Evolutionary conservation across 2,797 vertebrate species (phyloP), one percentile per base, ranked within the genome.

Genomic region (Numenius phaeopus): DNA sequence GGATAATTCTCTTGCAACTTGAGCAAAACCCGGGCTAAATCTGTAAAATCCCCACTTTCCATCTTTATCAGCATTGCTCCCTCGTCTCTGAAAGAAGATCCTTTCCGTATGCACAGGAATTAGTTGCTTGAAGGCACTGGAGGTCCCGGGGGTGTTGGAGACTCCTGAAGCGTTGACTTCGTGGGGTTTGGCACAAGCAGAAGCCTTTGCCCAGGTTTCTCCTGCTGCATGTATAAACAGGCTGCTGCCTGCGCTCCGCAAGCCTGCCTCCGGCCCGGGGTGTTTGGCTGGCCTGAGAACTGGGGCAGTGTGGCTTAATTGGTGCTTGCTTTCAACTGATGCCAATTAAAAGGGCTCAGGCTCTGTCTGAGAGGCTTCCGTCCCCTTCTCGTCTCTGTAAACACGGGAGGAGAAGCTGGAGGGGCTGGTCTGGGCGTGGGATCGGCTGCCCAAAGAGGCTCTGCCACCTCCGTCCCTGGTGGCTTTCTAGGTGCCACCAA

Each of bases 261-360:
- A 47, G 86, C 52, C 67, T 64, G 49, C 21, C 69, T 65, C 61
- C 65, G 24, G 94, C 89, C 66, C 19, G 14, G 88, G 61, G 52
- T 65, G 81, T 30, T 39, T 50, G 64, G 66, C 76, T 8, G 75
- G 13, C 81, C 84, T 97, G 96, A 65, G 91, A 93, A 96, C 91
- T 95, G 86, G 94, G 94, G 49, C 96, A 95, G 42, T 2, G 2
- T 44, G 81, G 40, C 91, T 97, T 96, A 92, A 94, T 96, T 97
- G 79, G 16, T 7, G 83, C 62, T 65, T 76, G 27, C 89, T 94
- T 92, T 88, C 87, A 94, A 16, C 46, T 21, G 3, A 23, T 78
- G 83, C 94, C 96, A 94, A 96, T 96, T 94, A 95, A 59, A 95
- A 97, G 79, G 91, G 79, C 76, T 96, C 92, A 13, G 87, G 82